Conservation (phyloP, 2,888 invertebrate species). For the Nephrotoma appendiculata region DNA sequence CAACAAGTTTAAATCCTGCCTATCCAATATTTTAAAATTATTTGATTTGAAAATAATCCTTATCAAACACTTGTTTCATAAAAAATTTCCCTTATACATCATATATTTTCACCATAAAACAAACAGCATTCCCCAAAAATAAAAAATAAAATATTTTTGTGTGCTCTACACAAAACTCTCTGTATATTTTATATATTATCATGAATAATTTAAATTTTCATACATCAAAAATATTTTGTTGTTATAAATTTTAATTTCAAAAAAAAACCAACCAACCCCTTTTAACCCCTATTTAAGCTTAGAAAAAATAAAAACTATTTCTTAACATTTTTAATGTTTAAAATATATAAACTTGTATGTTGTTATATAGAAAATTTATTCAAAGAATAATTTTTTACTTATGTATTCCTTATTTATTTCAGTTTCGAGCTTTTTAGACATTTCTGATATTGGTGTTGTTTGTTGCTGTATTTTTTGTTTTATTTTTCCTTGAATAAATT, state of each 20-base stretch:
- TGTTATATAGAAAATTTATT: background rate
- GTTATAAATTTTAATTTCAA: background rate
- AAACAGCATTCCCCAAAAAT: background rate
- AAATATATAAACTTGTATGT: background rate
- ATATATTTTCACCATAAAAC: background rate
- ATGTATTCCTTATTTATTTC: background rate
- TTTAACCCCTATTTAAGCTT: background rate
- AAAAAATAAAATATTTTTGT: background rate
- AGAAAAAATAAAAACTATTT: background rate
- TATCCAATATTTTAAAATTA: background rate
- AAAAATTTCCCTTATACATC: background rate
- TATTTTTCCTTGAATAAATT: background rate
- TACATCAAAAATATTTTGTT: background rate
- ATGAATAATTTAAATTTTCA: background rate
- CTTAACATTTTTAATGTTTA: background rate
- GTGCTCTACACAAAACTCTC: background rate
- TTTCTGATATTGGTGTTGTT: background rate
- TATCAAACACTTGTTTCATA: background rate
- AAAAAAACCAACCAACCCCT: background rate
- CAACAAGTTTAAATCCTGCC: background rate
- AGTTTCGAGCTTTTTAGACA: background rate
- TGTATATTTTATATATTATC: background rate
- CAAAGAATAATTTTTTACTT: background rate
- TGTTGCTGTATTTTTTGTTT: background rate
- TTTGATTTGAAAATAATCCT: background rate